A percentile compares a stretch with the other conserved stretches of the same genome.
Conservation (phyloP, 1,140 invertebrate species). For the Sycophaga agraensis region DNA sequence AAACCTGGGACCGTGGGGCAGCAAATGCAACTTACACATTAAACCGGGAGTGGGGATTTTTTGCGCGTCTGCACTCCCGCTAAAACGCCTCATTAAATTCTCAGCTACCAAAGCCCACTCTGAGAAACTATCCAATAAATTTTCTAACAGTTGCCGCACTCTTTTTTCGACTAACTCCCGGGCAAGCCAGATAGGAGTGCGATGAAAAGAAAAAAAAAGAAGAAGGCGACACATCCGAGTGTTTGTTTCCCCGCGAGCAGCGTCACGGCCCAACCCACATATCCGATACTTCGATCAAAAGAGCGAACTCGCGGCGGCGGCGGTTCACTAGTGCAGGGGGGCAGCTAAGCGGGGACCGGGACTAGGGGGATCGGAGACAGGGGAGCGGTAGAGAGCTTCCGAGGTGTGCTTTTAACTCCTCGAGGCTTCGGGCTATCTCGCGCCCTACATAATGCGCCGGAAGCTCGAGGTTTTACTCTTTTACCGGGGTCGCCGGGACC, state of each 20-base stretch:
- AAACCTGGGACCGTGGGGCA: no score
- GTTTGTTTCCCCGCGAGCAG: background rate
- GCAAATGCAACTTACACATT: no score
- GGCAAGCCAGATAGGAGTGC: background rate
- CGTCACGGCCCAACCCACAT: no score
- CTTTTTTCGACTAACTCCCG: no score
- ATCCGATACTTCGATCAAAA: conserved; percentile 5
- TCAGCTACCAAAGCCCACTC: background rate
- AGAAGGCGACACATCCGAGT: background rate
- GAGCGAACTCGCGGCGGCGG: background rate
- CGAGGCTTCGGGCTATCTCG: conserved; percentile 5
- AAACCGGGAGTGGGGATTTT: no score
- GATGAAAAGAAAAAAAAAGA: background rate
- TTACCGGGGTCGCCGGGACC: background rate
- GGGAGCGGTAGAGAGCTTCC: background rate
- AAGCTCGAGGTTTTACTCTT: conserved; percentile 17
- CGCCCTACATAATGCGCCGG: conserved; percentile 20
- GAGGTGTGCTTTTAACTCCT: conserved; percentile 16
- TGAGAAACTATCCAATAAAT: background rate
- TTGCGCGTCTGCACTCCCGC: no score
- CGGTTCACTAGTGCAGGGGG: background rate
- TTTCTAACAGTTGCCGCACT: background rate
- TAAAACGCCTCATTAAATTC: conserved; percentile 1
- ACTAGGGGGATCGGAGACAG: background rate
- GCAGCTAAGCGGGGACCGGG: background rate